phyloP scores from a whole-genome alignment of 2,888 invertebrate genomes.

The Carterocephalus palaemon region DNA sequence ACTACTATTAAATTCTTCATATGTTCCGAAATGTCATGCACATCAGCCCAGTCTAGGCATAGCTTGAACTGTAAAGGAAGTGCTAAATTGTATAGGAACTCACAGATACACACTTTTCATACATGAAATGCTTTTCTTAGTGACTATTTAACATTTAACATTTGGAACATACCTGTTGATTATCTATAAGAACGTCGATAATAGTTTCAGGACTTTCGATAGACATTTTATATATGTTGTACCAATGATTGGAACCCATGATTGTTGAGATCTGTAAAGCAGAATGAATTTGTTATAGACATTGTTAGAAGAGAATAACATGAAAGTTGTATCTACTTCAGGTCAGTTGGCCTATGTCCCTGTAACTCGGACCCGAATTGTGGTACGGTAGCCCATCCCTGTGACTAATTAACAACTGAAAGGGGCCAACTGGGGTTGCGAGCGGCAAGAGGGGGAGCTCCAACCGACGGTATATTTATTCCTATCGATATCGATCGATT shows the following conservation, averaged over 20 bases:
- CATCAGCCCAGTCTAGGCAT: conserved; percentile 84
- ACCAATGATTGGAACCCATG: conserved; percentile 80
- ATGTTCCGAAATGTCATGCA: conserved; percentile 78
- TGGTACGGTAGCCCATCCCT: too few species aligned
- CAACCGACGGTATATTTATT: too few species aligned
- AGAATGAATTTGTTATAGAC: too few species aligned
- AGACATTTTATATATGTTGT: conserved; percentile 76
- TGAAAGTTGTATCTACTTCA: too few species aligned
- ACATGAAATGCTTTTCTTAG: neutral
- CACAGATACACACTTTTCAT: neutral
- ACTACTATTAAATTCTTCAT: conserved; percentile 75
- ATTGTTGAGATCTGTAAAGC: conserved; percentile 75
- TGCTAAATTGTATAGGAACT: conserved; percentile 21
- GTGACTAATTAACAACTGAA: too few species aligned
- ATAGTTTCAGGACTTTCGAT: conserved; percentile 73
- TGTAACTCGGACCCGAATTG: too few species aligned
- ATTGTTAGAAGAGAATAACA: neutral
- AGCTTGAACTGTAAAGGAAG: conserved; percentile 78
- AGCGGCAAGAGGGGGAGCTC: too few species aligned
- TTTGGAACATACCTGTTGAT: conserved; percentile 64
- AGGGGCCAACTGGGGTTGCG: too few species aligned
- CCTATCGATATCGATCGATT: too few species aligned
- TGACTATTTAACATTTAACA: neutral
- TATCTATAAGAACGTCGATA: conserved; percentile 76
- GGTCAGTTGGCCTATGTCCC: too few species aligned